Base-by-base conservation (phyloP, 2,888 invertebrate genomes). In the Drosophila vallismaia region DNA sequence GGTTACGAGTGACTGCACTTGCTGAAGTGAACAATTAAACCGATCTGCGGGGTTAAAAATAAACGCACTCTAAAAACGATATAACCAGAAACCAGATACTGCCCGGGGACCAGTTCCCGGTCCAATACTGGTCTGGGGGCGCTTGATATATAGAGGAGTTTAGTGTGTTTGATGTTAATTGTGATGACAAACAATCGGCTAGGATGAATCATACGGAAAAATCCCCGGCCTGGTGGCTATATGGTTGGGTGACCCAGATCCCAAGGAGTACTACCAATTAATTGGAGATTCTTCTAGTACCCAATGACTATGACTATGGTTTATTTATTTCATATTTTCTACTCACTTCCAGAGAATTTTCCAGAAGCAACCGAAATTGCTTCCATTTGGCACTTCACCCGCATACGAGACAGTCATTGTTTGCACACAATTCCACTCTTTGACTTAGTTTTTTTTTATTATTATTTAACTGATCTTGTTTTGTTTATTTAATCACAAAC, bases 351-450 rank as follows among this genome's bases (percentile, higher is more conserved):
- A 94, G 89, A 96, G 94, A 92, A 96, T 96, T 93, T 95, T 95
- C 97, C 97, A 97, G 93, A 97, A 97, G 92, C 97, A 97, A 91
- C 97, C 97, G 91, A 97, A 97, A 92, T 95, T 96, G 93, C 97
- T 97, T 91, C 97, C 97, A 92, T 97, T 97, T 80, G 97, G 97
- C 89, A 97, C 97, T 92, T 96, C 96, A 89, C 96, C 96, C 88
- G 96, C 96, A 93, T 97, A 97, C 66, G 97, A 96, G 90, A 97
- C 95, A 90, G 97, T 97, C 97, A 97, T 97, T 56, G 84, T 88
- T 50, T 42, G 26, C 28, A 3, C 19, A 36, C 44, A 51, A 40
- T 19, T 29, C 9, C 45, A 12, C 38, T 24, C 33, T 44, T 42
- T 60, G 59, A 67, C 55, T 73, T 66, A 33, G 58, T 49, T 58